phyloP scores from a whole-genome alignment of 2,113 vertebrate species.

The Macquaria australasica region DNA sequence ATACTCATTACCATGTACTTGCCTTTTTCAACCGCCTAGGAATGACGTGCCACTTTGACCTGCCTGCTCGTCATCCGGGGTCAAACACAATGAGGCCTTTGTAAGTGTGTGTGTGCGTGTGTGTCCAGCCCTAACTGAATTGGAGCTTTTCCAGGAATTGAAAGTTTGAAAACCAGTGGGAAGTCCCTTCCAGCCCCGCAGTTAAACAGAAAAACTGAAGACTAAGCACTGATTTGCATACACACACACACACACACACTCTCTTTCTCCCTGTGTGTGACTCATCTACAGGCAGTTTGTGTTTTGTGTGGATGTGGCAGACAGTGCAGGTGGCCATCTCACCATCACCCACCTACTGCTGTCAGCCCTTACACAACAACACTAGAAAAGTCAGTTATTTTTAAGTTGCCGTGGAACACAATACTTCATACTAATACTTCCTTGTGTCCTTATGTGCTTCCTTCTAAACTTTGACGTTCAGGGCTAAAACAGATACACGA shows the following conservation, averaged over 20 bases:
- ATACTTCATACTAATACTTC: constrained; percentile 8
- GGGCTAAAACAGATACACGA: background rate
- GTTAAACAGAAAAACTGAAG: constrained; percentile 74
- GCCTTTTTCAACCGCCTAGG: constrained; percentile 69
- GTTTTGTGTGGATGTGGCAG: constrained; percentile 76
- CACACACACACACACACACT: constrained; percentile 36
- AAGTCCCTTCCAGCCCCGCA: constrained; percentile 70
- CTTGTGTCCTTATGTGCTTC: background rate
- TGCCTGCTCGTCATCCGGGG: constrained; percentile 66
- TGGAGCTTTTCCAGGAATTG: constrained; percentile 70
- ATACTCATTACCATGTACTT: constrained; percentile 71
- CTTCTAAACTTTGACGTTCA: background rate
- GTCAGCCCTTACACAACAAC: constrained; percentile 70
- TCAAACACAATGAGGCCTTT: constrained; percentile 78
- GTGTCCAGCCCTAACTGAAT: constrained; percentile 63
- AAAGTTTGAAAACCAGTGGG: constrained; percentile 73
- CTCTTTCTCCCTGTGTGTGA: constrained; percentile 47
- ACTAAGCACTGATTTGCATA: constrained; percentile 77
- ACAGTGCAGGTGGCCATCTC: constrained; percentile 79
- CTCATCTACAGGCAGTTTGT: constrained; percentile 69
- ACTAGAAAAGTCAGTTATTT: constrained; percentile 46
- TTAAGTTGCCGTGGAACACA: constrained; percentile 37
- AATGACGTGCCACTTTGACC: constrained; percentile 75
- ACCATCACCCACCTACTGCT: constrained; percentile 74
- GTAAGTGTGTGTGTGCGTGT: constrained; percentile 44